Evolutionary conservation across 2,113 vertebrate species (phyloP).

Genomic region (Sinocyclocheilus maitianheensis): DNA sequence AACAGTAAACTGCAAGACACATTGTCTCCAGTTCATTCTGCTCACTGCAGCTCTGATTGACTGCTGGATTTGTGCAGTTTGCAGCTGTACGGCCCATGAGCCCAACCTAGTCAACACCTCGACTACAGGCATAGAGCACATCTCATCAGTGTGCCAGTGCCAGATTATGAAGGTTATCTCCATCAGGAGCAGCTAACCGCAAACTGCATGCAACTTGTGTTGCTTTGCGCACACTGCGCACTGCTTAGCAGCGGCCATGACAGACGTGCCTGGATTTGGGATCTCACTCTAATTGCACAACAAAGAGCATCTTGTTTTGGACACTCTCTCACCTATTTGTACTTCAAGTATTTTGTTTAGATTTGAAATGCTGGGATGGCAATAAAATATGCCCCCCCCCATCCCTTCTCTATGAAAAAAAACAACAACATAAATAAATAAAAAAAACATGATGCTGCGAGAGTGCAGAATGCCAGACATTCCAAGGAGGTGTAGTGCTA

Average conservation of each 20-base stretch:
- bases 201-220: conserved; percentile 63
- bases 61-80: background rate
- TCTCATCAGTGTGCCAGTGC: conserved; percentile 59
- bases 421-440: background rate
- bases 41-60: background rate
- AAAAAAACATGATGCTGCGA: conserved; percentile 72
- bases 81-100: conserved; percentile 28
- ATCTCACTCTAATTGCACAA: conserved; percentile 61
- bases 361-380: conserved; percentile 64
- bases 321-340: conserved; percentile 57
- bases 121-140: conserved; percentile 54
- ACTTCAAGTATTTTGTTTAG: conserved; percentile 37
- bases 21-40: background rate
- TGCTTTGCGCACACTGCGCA: conserved; percentile 47
- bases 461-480: conserved; percentile 68
- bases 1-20: background rate
- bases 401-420: conserved; percentile 56
- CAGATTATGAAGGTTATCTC: conserved; percentile 68
- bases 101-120: background rate
- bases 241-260: conserved; percentile 55
- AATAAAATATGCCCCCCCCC: conserved; percentile 58
- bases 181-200: conserved; percentile 66
- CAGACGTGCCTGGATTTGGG: conserved; percentile 68
- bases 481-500: conserved; percentile 55
- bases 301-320: conserved; percentile 61